Evolutionary conservation across 2,797 vertebrate species (phyloP), one percentile per base, ranked within the genome.

Genomic region (Pangasius macronema): DNA sequence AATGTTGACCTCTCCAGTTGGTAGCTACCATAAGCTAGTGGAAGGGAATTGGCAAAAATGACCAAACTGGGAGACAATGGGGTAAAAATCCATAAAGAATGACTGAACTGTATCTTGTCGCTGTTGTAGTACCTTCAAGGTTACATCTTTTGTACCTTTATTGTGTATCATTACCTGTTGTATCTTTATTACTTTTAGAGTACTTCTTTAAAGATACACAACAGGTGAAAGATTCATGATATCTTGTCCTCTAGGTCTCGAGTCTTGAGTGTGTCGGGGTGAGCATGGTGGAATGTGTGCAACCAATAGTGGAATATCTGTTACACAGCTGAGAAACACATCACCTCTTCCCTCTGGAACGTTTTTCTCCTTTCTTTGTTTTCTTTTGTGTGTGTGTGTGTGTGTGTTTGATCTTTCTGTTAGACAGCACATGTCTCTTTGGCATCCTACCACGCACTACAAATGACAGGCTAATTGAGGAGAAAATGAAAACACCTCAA

Each of bases 261-360:
- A 42, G 39, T 42, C 20, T 39, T 0, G 20, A 36, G 57, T 27
- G 79, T 42, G 33, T 27, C 3, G 2, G 70, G 9, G 53, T 36
- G 51, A 30, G 27, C 14, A 18, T 22, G 53, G 53, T 59, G 53
- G 77, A 59, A 80, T 24, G 53, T 27, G 30, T 59, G 22, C 33
- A 80, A 24, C 33, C 76, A 30, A 22, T 33, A 27, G 53, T 80
- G 77, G 70, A 85, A 33, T 85, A 75, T 85, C 70, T 85, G 55
- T 75, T 85, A 61, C 39, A 75, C 68, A 85, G 84, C 70, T 76
- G 83, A 63, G 72, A 85, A 85, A 85, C 55, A 63, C 84, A 85
- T 83, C 72, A 46, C 70, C 61, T 84, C 59, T 68, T 84, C 20
- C 49, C 24, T 61, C 13, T 42, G 79, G 57, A 82, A 82, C 3